Conservation (phyloP, 2,113 vertebrate species). For the Nyctereutes procyonoides region DNA sequence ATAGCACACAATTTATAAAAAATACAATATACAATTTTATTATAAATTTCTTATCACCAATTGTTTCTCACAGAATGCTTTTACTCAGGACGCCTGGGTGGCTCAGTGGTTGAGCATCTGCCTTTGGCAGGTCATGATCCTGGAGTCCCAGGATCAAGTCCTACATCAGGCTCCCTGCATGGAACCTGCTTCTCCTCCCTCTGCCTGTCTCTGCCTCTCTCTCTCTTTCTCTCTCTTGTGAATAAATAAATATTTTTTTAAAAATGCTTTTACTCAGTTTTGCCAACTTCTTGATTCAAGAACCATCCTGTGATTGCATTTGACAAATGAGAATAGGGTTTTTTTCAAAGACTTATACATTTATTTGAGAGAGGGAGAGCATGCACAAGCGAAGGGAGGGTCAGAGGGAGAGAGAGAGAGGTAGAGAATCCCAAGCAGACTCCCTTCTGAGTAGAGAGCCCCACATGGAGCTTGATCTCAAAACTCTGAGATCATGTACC, state of each 20-base stretch:
- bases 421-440: too few species aligned
- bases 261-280: conserved; percentile 10
- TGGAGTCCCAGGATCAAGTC: too few species aligned
- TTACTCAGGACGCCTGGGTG: neutral
- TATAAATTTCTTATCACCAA: neutral
- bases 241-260: too few species aligned
- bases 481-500: too few species aligned
- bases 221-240: too few species aligned
- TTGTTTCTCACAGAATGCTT: conserved; percentile 36
- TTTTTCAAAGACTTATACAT: neutral
- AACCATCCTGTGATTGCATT: neutral
- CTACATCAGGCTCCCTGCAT: too few species aligned
- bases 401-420: neutral
- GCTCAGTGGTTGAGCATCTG: too few species aligned
- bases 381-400: neutral
- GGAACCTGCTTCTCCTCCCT: too few species aligned
- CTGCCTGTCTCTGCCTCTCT: too few species aligned
- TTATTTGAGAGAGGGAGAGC: neutral
- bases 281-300: conserved; percentile 1
- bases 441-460: too few species aligned
- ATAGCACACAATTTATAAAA: conserved; percentile 15
- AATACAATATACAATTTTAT: conserved; percentile 6
- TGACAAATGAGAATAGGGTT: neutral
- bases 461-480: too few species aligned
- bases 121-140: too few species aligned